Evolutionary conservation across 1,140 invertebrate genomes (phyloP).

Genomic region (Lutraria rhynchaena): DNA sequence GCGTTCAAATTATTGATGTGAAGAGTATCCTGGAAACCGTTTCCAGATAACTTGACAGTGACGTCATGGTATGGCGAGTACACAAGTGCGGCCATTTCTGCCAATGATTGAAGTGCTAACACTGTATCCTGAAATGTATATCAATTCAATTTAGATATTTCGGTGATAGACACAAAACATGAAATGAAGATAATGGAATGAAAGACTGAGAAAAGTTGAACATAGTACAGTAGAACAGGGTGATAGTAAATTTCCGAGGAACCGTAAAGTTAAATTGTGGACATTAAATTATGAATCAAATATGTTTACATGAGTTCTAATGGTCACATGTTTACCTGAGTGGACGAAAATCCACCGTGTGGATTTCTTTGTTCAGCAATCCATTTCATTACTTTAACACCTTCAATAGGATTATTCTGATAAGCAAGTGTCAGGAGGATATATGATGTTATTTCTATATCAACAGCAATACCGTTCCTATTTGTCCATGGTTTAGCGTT

Average conservation of each 20-base stretch:
- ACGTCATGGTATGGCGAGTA: conserved; percentile 60
- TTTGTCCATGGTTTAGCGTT: conserved; percentile 21
- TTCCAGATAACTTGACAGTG: conserved; percentile 10
- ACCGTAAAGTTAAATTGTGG: background rate
- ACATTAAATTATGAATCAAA: too few relatives aligned
- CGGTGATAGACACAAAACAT: too few relatives aligned
- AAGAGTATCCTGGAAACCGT: conserved; percentile 55
- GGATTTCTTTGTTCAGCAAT: conserved; percentile 90
- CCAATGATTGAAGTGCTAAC: conserved; percentile 82
- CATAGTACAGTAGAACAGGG: too few relatives aligned
- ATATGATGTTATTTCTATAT: conserved; percentile 94
- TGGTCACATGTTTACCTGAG: conserved; percentile 78
- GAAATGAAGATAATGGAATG: too few relatives aligned
- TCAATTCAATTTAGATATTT: too few relatives aligned
- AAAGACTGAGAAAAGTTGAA: too few relatives aligned
- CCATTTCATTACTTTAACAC: conserved; percentile 92
- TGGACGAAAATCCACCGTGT: conserved; percentile 91
- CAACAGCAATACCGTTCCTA: conserved; percentile 84
- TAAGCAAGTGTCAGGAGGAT: conserved; percentile 86
- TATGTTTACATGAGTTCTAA: too few relatives aligned
- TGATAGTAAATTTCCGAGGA: background rate
- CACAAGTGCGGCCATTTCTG: conserved; percentile 73
- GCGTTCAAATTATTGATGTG: conserved; percentile 68
- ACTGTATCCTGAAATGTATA: conserved; percentile 82
- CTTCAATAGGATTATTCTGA: conserved; percentile 70